These are phyloP conservation scores for Clarias platycephalus DNA, from an alignment of 2,797 vertebrate species.

Conservation along the genomic window DNA sequence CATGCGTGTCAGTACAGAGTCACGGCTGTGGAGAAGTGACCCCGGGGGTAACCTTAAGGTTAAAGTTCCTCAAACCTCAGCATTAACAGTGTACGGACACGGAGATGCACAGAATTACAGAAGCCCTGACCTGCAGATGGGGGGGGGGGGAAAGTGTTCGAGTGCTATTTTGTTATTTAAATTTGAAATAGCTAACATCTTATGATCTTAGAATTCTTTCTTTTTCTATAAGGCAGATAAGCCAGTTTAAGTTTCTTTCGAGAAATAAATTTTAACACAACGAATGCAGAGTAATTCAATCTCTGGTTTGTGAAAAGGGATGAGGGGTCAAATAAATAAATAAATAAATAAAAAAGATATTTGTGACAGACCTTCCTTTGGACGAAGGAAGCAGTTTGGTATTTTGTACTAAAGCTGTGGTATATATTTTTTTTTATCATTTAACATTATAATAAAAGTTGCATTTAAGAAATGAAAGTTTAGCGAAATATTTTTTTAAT, in stretches of 20 bases:
- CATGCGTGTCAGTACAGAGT: constrained; percentile 62
- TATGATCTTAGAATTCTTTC: not conserved
- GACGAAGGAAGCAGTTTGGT: too few species aligned
- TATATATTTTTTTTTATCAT: too few species aligned
- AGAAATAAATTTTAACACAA: not conserved
- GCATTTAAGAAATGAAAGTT: too few species aligned
- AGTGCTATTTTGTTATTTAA: not conserved
- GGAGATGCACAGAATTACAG: not conserved
- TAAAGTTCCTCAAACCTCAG: constrained; percentile 25
- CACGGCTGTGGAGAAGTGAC: too few species aligned
- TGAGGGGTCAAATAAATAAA: too few species aligned
- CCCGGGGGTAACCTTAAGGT: not conserved
- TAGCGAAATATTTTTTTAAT: too few species aligned
- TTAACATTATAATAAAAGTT: too few species aligned
- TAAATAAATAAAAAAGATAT: too few species aligned
- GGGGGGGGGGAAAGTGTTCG: not conserved
- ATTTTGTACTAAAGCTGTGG: too few species aligned
- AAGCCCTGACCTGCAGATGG: not conserved
- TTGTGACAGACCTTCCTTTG: too few species aligned
- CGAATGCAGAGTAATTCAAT: not conserved
- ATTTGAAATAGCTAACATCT: not conserved
- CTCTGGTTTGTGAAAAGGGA: not conserved
- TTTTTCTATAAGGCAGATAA: not conserved
- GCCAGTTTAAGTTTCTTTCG: not conserved
- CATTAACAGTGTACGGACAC: not conserved